These are phyloP conservation scores for Pristionchus mayeri DNA, from an alignment of 2,888 invertebrate species.

Conservation along the genomic window DNA sequence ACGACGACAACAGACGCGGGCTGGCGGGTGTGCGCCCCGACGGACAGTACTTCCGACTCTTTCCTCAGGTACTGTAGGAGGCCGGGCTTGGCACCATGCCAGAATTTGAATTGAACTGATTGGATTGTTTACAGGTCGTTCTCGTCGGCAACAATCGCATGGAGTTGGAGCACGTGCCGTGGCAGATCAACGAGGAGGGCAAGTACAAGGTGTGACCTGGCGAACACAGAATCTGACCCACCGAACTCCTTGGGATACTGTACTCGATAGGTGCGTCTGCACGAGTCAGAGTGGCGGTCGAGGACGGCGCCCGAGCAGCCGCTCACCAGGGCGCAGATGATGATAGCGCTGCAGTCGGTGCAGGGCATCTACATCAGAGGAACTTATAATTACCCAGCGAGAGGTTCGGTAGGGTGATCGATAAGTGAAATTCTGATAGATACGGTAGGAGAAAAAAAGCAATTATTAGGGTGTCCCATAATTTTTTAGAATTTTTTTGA, in stretches of 20 bases:
- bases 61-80: constrained; percentile 62
- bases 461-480: no score
- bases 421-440: not conserved
- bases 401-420: constrained; percentile 52
- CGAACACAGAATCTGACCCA: not conserved
- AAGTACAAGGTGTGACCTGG: constrained; percentile 77
- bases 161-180: constrained; percentile 84
- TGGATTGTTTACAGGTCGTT: constrained; percentile 81
- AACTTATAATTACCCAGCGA: constrained; percentile 68
- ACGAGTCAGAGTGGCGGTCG: constrained; percentile 83
- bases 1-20: constrained; percentile 71
- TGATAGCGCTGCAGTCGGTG: constrained; percentile 92
- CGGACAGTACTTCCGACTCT: constrained; percentile 67
- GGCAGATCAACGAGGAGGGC: constrained; percentile 76
- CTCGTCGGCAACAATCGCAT: constrained; percentile 86
- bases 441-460: no score
- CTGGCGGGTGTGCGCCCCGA: constrained; percentile 67
- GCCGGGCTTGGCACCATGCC: not conserved
- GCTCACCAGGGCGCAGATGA: constrained; percentile 86
- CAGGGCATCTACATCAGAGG: constrained; percentile 66
- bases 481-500: no score
- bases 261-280: constrained; percentile 62
- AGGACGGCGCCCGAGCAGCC: constrained; percentile 80
- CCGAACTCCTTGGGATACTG: constrained; percentile 64
- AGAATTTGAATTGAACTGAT: not conserved